Percentiles rank a stretch among this genome's conserved stretches.
These are phyloP conservation scores for Drosophila watanabei DNA, from an alignment of 1,140 invertebrate genomes.

Conservation along the genomic window DNA sequence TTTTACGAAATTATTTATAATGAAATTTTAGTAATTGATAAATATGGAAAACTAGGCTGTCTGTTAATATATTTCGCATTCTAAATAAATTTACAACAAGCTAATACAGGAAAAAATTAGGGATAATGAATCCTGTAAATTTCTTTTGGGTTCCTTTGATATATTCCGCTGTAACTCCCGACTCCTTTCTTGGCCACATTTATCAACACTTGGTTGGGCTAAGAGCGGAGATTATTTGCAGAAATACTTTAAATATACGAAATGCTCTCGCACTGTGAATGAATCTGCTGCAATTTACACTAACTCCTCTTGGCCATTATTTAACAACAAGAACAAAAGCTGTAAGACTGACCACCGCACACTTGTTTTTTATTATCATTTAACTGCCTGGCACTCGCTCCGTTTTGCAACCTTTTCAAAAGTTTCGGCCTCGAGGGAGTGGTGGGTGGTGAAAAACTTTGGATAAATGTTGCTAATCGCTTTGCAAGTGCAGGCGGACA, in stretches of 20 bases:
- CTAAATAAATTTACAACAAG: not conserved
- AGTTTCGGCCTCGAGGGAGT: conserved; percentile 39
- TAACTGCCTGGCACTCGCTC: conserved; percentile 33
- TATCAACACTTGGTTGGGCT: conserved; percentile 47
- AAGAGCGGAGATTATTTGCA: conserved; percentile 13
- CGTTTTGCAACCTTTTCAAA: conserved; percentile 60
- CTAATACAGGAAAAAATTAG: too few species aligned
- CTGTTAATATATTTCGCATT: too few species aligned
- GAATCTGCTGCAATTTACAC: conserved; percentile 50
- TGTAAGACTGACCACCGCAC: conserved; percentile 53
- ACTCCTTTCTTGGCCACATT: conserved; percentile 44
- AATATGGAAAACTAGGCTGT: not conserved
- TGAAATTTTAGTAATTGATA: too few species aligned
- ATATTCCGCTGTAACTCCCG: not conserved
- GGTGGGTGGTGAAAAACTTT: conserved; percentile 7
- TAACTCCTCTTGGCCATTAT: conserved; percentile 23
- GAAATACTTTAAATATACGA: conserved; percentile 48
- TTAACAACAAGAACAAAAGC: conserved; percentile 23
- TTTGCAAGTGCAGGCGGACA: conserved; percentile 62
- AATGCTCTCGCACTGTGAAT: conserved; percentile 6
- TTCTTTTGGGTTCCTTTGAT: not conserved
- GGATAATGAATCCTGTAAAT: too few species aligned
- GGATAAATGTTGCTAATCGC: conserved; percentile 80
- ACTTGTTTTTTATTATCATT: conserved; percentile 82
- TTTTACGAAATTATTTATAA: not conserved